Evolutionary conservation across 2,113 vertebrate species (phyloP), one percentile per base, ranked within the genome.

Genomic region (Lutjanus erythropterus): DNA sequence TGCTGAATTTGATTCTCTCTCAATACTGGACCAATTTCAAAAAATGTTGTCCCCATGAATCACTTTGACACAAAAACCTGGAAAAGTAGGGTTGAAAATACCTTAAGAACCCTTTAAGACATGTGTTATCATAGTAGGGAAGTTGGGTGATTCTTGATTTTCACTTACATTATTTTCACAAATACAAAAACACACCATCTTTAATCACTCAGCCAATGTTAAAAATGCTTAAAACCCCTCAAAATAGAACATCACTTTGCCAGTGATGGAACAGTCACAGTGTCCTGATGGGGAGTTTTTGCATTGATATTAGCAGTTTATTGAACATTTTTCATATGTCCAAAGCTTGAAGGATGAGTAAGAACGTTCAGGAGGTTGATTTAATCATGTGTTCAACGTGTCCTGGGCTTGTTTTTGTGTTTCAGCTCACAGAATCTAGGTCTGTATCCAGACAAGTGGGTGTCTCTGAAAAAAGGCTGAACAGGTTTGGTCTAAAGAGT

Each of bases 371-470:
- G 9, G 7, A 41, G 18, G 6, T 4, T 33, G 18, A 8, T 33
- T 27, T 27, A 4, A n/a, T 0, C 6, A 10, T 27, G 3, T 29
- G 33, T 23, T 21, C 31, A 29, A 10, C 21, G 3, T 29, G 33
- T 23, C 15, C 31, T n/a, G 10, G 35, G 9, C 16, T 15, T 42
- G 18, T 37, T 16, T 53, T 37, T 15, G 15, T n/a, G 25, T 29
- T 53, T 50, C 41, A 33, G 33, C 16, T 19, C 29, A 33, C 29
- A 50, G 5, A 64, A 55, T 70, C 29, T 66, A 27, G 52, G 67
- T 68, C 42, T 46, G 7, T 58, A 14, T 71, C 41, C 68, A 75
- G 31, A 71, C 25, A 49, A 16, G 33, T 61, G 47, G 27, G 65
- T 47, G 72, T 21, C 49, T 47, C 11, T 31, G 52, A 44, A 41